Evolutionary conservation across 2,113 vertebrate species (phyloP), one percentile per base, ranked within the genome.

Genomic region (Colossoma macropomum): DNA sequence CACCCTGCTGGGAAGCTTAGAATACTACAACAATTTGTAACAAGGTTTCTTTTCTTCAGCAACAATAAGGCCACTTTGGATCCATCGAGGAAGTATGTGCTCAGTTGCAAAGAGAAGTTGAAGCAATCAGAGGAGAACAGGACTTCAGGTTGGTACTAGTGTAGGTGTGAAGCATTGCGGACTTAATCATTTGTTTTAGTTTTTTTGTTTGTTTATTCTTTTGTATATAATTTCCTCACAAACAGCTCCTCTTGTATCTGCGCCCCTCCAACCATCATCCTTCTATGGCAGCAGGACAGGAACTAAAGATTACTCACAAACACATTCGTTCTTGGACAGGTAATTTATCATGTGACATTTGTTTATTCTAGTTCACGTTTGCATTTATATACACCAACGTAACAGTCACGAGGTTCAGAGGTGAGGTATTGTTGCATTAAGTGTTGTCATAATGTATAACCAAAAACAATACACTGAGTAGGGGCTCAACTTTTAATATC

Each of bases 21-120:
- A 52, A 4, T 45, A 15, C 2, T 2, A 10, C 17, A 21, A 52
- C 54, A 19, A 12, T 63, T 38, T 48, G 13, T 74, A 12, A 62
- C 41, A 56, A 25, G 41, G 32, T 11, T 70, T 75, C 2, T 79
- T 4, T 28, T 11, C 66, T 91, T 0, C 88, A 99, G 98, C 92
- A 99, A 98, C 95, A 99, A 99, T 91, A 99, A 98, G 87, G 96
- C 96, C 59, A 93, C 95, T 89, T 94, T 92, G 60, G 97, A 99
- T 84, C 92, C 96, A 45, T 92, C 96, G 21, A 94, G 96, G 87
- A 99, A 98, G 84, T 99, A 95, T 91, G 92, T 98, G 80, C 92
- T 91, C 77, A 97, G 93, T 81, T 97, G 95, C 91, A 96, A 98
- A 92, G 97, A 99, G 62, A 99, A 99, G 75, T 85, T 97, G 87